Evolutionary conservation across 1,140 invertebrate genomes (phyloP).

Genomic region (Tenebrio molitor): DNA sequence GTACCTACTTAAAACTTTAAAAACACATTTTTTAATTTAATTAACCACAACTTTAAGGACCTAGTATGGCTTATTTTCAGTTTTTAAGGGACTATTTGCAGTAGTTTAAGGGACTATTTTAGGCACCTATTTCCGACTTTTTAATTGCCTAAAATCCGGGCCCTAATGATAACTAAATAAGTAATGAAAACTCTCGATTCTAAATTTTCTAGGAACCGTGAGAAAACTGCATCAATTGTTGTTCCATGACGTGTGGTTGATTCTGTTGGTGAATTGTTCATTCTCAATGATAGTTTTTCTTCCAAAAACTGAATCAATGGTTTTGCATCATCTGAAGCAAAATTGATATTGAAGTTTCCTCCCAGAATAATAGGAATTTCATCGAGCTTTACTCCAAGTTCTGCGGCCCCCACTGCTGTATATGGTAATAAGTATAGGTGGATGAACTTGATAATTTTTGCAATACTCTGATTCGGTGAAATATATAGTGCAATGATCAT

Average conservation of each 20-base stretch:
- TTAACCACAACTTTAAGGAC: no score
- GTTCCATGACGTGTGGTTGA: neutral
- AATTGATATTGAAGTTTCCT: neutral
- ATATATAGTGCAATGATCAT: neutral
- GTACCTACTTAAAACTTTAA: no score
- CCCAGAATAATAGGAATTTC: neutral
- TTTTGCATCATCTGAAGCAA: neutral
- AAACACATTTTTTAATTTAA: no score
- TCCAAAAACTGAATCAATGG: neutral
- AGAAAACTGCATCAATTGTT: neutral
- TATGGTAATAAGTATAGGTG: neutral
- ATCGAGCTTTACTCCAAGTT: neutral
- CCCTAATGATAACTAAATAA: no score
- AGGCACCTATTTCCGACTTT: no score
- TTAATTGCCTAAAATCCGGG: no score
- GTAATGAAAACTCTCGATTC: no score
- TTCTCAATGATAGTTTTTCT: neutral
- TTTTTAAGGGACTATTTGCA: no score
- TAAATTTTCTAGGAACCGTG: neutral
- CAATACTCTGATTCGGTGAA: neutral
- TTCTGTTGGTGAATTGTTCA: neutral
- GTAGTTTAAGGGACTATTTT: no score
- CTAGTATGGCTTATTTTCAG: no score
- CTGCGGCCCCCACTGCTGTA: neutral
- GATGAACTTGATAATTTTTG: neutral